These are phyloP conservation scores for Phylloscopus collybita DNA, from an alignment of 2,797 vertebrate genomes.

Conservation along the genomic window DNA sequence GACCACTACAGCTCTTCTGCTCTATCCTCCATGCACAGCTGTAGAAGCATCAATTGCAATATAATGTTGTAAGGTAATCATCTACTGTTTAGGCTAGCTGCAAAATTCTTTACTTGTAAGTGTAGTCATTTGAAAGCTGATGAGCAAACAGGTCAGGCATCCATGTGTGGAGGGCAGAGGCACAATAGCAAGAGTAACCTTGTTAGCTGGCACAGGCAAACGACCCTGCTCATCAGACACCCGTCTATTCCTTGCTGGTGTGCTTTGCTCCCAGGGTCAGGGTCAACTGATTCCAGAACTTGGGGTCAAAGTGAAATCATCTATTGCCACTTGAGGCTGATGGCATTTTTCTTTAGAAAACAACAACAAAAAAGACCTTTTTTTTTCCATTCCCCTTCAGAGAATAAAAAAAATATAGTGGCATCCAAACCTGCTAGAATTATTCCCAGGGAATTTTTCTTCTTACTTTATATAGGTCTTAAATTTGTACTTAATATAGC, in stretches of 20 bases:
- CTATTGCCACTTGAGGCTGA: background rate
- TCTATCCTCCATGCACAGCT: background rate
- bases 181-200: background rate
- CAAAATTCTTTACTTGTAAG: background rate
- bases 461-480: background rate
- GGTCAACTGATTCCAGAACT: background rate
- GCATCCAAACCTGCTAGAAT: background rate
- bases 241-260: fast-evolving
- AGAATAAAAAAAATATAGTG: background rate
- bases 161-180: background rate
- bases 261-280: background rate
- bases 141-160: background rate
- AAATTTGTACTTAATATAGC: background rate
- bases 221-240: background rate
- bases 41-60: background rate
- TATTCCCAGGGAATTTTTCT: background rate
- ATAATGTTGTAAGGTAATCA: background rate
- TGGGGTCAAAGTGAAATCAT: background rate
- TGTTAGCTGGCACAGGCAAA: background rate
- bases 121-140: background rate
- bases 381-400: background rate
- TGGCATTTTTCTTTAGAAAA: background rate
- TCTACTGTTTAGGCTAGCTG: background rate
- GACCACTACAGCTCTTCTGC: background rate
- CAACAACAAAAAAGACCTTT: fast-evolving